These are phyloP conservation scores for Rallus limicola DNA, from an alignment of 2,113 vertebrate genomes.

Conservation along the genomic window DNA sequence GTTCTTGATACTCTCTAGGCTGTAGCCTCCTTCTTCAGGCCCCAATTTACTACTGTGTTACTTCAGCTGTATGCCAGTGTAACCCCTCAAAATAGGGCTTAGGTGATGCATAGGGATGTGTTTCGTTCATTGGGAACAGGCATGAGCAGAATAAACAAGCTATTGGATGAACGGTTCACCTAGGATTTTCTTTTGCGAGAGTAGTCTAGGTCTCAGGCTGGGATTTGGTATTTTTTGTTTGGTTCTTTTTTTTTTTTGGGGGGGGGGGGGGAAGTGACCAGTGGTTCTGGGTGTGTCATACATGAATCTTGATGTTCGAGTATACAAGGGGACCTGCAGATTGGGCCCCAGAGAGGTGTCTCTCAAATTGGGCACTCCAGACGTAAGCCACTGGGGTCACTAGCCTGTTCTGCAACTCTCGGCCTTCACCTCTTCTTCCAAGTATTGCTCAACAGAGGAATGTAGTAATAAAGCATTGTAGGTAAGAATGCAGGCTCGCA, in stretches of 20 bases:
- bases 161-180: conserved; percentile 16
- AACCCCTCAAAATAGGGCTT: conserved; percentile 60
- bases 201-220: conserved; percentile 49
- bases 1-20: conserved; percentile 60
- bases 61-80: conserved; percentile 69
- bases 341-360: conserved; percentile 14
- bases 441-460: conserved; percentile 67
- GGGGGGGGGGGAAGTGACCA: not conserved
- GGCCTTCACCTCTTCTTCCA: conserved; percentile 57
- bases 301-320: conserved; percentile 7
- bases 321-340: not conserved
- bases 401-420: conserved; percentile 47
- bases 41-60: conserved; percentile 47
- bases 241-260: not conserved
- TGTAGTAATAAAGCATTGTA: conserved; percentile 67
- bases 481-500: conserved; percentile 61
- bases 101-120: conserved; percentile 52
- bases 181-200: conserved; percentile 45
- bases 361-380: conserved; percentile 40
- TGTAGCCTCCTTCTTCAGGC: conserved; percentile 60
- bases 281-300: conserved; percentile 45
- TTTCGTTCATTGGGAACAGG: conserved; percentile 58
- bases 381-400: conserved; percentile 30
- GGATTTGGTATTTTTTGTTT: not conserved
- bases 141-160: conserved; percentile 60